phyloP scores from a whole-genome alignment of 2,113 vertebrate genomes.

The Gasterosteus nipponicus region DNA sequence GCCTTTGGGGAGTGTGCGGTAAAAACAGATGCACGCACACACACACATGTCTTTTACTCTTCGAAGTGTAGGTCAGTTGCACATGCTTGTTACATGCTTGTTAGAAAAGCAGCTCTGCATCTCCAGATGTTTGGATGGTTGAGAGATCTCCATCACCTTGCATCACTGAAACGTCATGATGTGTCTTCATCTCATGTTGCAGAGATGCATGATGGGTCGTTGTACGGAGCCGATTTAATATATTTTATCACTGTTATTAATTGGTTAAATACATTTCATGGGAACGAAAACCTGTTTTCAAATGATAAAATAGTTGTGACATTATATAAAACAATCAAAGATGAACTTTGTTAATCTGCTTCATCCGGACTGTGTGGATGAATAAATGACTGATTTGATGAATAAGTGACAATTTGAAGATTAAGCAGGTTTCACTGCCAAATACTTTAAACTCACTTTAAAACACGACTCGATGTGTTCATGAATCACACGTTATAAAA shows the following conservation, averaged over 20 bases:
- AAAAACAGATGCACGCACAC: slow-evolving; percentile 11
- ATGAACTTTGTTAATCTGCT: background rate
- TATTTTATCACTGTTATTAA: background rate
- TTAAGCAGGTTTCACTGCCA: background rate
- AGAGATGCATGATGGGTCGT: background rate
- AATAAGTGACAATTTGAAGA: background rate
- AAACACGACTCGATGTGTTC: background rate
- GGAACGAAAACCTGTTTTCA: background rate
- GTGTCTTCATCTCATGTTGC: background rate
- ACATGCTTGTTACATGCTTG: background rate
- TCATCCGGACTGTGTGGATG: background rate
- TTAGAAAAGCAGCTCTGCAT: background rate
- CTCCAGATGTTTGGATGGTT: background rate
- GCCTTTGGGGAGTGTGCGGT: slow-evolving; percentile 41
- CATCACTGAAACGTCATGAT: background rate
- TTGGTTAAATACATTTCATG: background rate
- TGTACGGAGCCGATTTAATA: too few relatives aligned
- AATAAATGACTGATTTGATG: background rate
- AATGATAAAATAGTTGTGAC: background rate
- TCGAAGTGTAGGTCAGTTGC: slow-evolving; percentile 31
- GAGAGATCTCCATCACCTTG: background rate
- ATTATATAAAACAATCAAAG: background rate
- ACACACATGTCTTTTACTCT: background rate
- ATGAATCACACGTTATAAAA: background rate
- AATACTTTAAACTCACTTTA: background rate